These are phyloP conservation scores for Sebastes schlegelii DNA, from an alignment of 2,113 vertebrate genomes.

Conservation along the genomic window DNA sequence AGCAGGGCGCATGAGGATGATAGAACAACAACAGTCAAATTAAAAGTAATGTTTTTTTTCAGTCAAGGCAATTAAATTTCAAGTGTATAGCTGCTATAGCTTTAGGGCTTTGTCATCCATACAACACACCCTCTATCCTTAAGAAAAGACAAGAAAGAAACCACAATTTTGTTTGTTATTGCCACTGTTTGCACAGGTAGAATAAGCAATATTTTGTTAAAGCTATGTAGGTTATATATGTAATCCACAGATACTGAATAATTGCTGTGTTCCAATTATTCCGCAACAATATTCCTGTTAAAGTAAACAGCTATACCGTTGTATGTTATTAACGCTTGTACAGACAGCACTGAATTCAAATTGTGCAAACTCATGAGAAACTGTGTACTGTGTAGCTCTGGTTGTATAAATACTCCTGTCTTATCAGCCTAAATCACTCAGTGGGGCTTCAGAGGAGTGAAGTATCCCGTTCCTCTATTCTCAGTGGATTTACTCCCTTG, in stretches of 20 bases:
- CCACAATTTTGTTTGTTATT: not conserved
- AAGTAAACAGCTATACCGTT: not conserved
- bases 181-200: not conserved
- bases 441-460: not conserved
- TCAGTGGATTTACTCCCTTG: slow-evolving; percentile 11
- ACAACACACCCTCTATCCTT: not conserved
- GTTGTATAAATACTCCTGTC: not conserved
- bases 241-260: not conserved
- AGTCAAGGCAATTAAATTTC: not conserved
- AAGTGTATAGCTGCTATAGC: not conserved
- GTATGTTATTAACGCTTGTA: not conserved
- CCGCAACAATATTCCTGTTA: not conserved
- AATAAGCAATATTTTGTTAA: not conserved
- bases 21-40: too few relatives aligned
- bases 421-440: not conserved
- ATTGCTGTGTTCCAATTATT: not conserved
- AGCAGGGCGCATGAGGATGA: too few relatives aligned
- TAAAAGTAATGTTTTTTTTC: too few relatives aligned
- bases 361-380: not conserved
- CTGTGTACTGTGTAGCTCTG: not conserved
- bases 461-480: not conserved
- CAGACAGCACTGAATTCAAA: not conserved
- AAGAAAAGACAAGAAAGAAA: not conserved
- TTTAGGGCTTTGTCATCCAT: not conserved
- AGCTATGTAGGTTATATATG: not conserved